These are phyloP conservation scores for Geotria australis DNA, from an alignment of 2,797 vertebrate species.

Conservation along the genomic window DNA sequence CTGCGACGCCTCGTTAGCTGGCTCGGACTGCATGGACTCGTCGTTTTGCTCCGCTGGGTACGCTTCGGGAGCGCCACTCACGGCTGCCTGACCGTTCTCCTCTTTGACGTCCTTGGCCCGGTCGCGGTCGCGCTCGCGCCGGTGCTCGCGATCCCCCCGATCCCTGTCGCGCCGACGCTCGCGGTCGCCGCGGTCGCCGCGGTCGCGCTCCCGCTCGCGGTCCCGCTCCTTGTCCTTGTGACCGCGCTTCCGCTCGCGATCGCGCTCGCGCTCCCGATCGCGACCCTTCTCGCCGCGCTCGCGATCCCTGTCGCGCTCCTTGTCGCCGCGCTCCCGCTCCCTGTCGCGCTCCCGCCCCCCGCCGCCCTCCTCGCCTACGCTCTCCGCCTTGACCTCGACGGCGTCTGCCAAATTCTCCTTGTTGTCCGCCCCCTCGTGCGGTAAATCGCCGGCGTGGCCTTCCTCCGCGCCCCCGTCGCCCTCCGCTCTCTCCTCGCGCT, in stretches of 20 bases:
- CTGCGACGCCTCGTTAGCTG: conserved; percentile 29
- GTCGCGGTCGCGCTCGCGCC: conserved; percentile 16
- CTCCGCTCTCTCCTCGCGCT: neutral
- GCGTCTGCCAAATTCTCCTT: conserved; percentile 6
- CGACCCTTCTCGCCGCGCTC: conserved; percentile 18
- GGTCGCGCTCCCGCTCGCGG: conserved; percentile 5
- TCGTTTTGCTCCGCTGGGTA: conserved; percentile 36
- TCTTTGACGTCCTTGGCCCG: conserved; percentile 16
- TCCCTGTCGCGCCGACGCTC: conserved; percentile 9
- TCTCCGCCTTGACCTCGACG: neutral
- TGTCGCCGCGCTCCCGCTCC: neutral
- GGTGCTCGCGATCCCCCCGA: conserved; percentile 5
- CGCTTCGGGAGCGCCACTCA: conserved; percentile 16
- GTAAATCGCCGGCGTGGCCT: conserved; percentile 5
- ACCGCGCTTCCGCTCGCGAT: neutral
- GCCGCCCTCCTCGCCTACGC: conserved; percentile 6
- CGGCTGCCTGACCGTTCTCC: conserved; percentile 12
- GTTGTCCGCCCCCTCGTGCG: neutral
- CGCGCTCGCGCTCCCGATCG: neutral
- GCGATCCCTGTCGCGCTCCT: conserved; percentile 12
- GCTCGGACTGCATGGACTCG: conserved; percentile 28
- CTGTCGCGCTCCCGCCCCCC: conserved; percentile 6
- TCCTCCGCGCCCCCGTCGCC: too few species aligned
- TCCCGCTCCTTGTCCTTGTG: conserved; percentile 23
- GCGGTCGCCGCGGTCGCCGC: conserved; percentile 14